phyloP scores from a whole-genome alignment of 2,888 invertebrate genomes.

The Drepanosiphum platanoidis region DNA sequence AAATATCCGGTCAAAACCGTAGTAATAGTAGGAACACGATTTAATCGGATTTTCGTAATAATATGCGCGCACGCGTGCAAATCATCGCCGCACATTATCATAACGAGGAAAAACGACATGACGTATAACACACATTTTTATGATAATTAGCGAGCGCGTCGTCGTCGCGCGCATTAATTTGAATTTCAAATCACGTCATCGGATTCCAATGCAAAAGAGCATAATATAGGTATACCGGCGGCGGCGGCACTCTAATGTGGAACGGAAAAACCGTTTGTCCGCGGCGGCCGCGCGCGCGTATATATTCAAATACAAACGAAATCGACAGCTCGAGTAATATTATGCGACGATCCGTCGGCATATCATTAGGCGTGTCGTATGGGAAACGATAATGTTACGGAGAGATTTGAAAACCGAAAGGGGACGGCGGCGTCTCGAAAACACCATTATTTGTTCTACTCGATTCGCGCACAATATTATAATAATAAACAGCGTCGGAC shows the following conservation, averaged over 20 bases:
- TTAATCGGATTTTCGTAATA: background rate
- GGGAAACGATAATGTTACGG: background rate
- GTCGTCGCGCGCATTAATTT: background rate
- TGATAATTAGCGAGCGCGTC: background rate
- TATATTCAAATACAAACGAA: background rate
- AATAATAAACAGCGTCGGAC: no score
- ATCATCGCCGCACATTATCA: no score
- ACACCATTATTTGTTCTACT: conserved; percentile 43
- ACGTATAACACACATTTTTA: conserved; percentile 9
- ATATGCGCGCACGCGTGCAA: background rate
- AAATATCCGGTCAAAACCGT: background rate
- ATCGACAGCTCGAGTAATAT: background rate
- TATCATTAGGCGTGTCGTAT: background rate
- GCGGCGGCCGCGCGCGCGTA: background rate
- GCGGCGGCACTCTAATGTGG: background rate
- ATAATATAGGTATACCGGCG: no score
- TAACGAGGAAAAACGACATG: background rate
- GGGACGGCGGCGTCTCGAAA: conserved; percentile 8
- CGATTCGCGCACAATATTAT: background rate
- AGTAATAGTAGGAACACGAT: no score
- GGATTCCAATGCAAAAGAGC: background rate
- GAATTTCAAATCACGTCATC: conserved; percentile 4
- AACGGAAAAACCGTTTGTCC: background rate
- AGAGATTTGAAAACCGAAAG: conserved; percentile 24
- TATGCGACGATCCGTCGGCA: background rate